Evolutionary conservation across 2,888 invertebrate genomes (phyloP), one percentile per base, ranked within the genome.

Genomic region (Horisme vitalbata): DNA sequence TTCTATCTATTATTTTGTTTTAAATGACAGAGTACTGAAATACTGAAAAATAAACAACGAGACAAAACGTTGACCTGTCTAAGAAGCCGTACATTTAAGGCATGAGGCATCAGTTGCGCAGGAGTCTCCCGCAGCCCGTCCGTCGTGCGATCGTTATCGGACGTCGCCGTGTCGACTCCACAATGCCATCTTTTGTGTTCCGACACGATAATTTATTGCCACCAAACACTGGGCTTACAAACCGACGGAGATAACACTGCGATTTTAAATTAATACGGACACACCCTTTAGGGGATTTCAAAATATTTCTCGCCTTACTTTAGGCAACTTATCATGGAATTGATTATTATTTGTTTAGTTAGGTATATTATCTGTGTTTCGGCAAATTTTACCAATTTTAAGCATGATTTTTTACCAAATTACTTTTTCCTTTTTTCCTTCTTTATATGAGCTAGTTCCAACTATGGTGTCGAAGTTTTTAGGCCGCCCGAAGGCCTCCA

Each of bases 111-210:
- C 50, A 57, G 56, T 55, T 55, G 54, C 48, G 55, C 55, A 33
- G 55, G 58, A 56, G 61, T 54, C 55, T 37, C 51, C 49, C 55
- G 59, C 41, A 54, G 55, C 51, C 57, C 62, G 68, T 53, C 65
- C 62, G 68, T 52, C 65, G 67, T 61, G 68, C 66, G 85, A 84
- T 85, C 67, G 69, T 75, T 84, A 86, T 86, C 86, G 76, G 61
- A 71, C 79, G 79, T 81, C 82, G 83, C 81, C 80, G 81, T 84
- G 80, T 81, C 77, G 74, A 76, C 79, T 74, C 67, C 78, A 79
- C 82, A 83, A 84, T 84, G 77, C 81, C 81, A 83, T 83, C 85
- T 84, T 87, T 85, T 87, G 85, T 87, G 75, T 80, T 79, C 76
- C 78, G 74, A 83, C 81, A 79, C 79, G 69, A 75, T 84, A 80